Conservation (phyloP, 2,888 invertebrate species). For the Osmoderma eremita region DNA sequence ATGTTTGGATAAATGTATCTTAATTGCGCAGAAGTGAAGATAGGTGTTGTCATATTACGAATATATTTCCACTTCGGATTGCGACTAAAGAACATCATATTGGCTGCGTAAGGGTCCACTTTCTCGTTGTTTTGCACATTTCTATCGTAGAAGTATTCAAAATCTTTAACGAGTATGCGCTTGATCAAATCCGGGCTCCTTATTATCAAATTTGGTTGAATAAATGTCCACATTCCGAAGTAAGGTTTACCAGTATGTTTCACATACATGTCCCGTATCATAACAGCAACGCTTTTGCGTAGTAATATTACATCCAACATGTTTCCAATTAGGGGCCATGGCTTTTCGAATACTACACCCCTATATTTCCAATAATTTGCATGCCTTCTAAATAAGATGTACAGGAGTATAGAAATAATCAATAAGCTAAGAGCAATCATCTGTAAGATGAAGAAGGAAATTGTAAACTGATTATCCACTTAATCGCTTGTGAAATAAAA, state of each 20-base stretch:
- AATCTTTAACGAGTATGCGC: slow-evolving; percentile 64
- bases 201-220: slow-evolving; percentile 64
- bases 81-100: slow-evolving; percentile 62
- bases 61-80: slow-evolving; percentile 67
- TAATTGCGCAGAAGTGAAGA: slow-evolving; percentile 68
- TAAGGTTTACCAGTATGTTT: slow-evolving; percentile 54
- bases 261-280: slow-evolving; percentile 54
- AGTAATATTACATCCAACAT: slow-evolving; percentile 56
- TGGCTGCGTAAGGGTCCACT: slow-evolving; percentile 61
- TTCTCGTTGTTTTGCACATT: slow-evolving; percentile 60
- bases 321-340: slow-evolving; percentile 62
- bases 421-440: neutral
- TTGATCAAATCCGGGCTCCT: slow-evolving; percentile 65
- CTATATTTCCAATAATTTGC: slow-evolving; percentile 61
- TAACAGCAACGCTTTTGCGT: slow-evolving; percentile 51
- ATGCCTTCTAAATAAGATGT: neutral
- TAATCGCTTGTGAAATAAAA: no score
- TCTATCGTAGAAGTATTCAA: slow-evolving; percentile 64
- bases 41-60: slow-evolving; percentile 66
- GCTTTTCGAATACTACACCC: slow-evolving; percentile 59
- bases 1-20: slow-evolving; percentile 66
- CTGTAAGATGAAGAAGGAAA: neutral
- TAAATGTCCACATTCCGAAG: slow-evolving; percentile 66
- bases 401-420: neutral
- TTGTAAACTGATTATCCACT: no score